Evolutionary conservation across 2,113 vertebrate species (phyloP).

Genomic region (Mus pahari): DNA sequence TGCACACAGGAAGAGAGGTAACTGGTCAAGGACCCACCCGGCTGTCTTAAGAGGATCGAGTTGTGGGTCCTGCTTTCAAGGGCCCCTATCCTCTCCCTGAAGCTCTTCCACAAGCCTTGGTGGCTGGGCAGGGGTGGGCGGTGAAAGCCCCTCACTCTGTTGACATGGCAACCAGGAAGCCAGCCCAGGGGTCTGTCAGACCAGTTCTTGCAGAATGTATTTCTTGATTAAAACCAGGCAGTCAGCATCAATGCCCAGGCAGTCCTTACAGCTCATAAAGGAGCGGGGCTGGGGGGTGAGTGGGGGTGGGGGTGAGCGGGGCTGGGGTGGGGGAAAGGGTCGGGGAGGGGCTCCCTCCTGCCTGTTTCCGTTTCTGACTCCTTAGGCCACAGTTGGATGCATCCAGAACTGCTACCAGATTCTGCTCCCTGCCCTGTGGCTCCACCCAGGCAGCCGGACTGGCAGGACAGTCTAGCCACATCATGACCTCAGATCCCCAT

Average conservation of each 20-base stretch:
- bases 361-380: background rate
- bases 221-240: conserved; percentile 74
- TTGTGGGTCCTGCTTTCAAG: too few relatives aligned
- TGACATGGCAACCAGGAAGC: conserved; percentile 74
- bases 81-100: background rate
- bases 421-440: background rate
- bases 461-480: background rate
- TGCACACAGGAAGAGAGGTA: background rate
- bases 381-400: background rate
- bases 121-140: background rate
- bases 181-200: conserved; percentile 49
- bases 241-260: background rate
- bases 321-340: too few relatives aligned
- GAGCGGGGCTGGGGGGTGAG: too few relatives aligned
- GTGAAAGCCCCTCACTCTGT: background rate
- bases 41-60: too few relatives aligned
- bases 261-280: background rate
- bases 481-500: background rate
- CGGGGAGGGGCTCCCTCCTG: background rate
- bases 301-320: too few relatives aligned
- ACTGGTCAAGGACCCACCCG: background rate
- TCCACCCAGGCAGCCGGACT: background rate
- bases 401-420: background rate
- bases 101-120: background rate
- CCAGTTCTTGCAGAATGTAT: background rate